Base-by-base conservation (phyloP, 2,797 vertebrate species). In the Sebastes cheni region DNA sequence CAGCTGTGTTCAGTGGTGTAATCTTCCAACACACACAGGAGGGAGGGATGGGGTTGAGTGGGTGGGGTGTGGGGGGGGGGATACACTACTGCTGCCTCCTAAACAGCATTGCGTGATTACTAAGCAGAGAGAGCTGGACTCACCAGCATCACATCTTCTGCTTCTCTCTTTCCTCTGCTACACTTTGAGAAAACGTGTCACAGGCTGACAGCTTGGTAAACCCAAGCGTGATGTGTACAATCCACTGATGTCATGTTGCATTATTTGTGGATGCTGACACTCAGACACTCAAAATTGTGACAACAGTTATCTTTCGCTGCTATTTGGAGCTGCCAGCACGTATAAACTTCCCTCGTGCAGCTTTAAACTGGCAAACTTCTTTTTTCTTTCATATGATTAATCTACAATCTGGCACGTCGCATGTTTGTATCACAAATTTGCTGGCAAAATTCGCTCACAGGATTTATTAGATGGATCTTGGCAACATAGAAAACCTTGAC, bases 131-230 rank as follows among this genome's bases (percentile, higher is more conserved):
- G 29, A 77, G 61, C 67, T 12, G 74, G 86, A 84, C 83, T 83
- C 72, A 14, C 68, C 13, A 23, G 61, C 66, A n/a, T 79, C 64
- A 61, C 75, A 71, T 81, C 39, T 78, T 46, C 62, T 67, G 36
- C 18, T 75, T 75, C 23, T 68, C 72, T 68, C 29, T 80, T 83
- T 80, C 60, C 75, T 73, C 74, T 72, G 34, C 52, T 34, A 25
- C 8, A 4, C 83, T 87, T 85, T 89, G 84, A 88, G 87, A 79
- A 83, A 86, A 81, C 6, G 14, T 79, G 77, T 88, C 82, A 84
- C 27, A 29, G 50, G 32, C 73, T 79, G 86, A 91, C 88, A 89
- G 83, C 82, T 79, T 8, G 52, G 80, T 80, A 81, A 90, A 89
- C 69, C 75, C 66, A 68, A 25, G 60, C 34, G 59, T 66, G 69